Percentiles rank a stretch among this genome's conserved stretches.
Conservation (phyloP, 2,113 vertebrate species). For the Laticauda colubrina region DNA sequence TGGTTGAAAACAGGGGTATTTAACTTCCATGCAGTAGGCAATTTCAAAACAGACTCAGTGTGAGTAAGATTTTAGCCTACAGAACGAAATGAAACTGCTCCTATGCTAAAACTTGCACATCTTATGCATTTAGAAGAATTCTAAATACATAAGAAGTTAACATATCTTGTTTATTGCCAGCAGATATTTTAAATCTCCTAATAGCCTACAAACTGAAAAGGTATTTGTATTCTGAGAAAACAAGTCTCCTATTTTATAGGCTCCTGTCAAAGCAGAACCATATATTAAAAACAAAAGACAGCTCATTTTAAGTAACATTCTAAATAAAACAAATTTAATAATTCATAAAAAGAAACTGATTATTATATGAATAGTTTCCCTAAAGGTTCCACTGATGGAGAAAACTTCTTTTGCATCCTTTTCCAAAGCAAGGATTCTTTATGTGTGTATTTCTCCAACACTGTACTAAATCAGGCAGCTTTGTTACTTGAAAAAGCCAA, state of each 20-base stretch:
- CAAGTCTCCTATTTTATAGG: not conserved
- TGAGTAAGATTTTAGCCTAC: not conserved
- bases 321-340: not conserved
- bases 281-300: fast-evolving
- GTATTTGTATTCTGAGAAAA: not conserved
- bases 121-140: not conserved
- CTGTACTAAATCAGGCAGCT: slow-evolving; percentile 37
- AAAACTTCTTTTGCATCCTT: slow-evolving; percentile 34
- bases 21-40: not conserved
- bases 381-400: slow-evolving; percentile 35
- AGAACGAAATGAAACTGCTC: fast-evolving
- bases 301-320: not conserved
- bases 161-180: not conserved
- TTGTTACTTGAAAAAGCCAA: slow-evolving; percentile 38
- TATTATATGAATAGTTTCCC: not conserved
- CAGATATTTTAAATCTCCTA: not conserved
- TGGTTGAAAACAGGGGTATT: not conserved
- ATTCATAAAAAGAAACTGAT: slow-evolving; percentile 2
- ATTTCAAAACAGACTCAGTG: not conserved
- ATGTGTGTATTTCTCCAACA: slow-evolving; percentile 7
- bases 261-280: slow-evolving; percentile 13
- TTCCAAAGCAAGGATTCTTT: slow-evolving; percentile 35
- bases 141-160: not conserved
- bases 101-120: fast-evolving
- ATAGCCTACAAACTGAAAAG: not conserved